Evolutionary conservation across 2,797 vertebrate species (phyloP), one percentile per base, ranked within the genome.

Genomic region (Holocentrus rufus): DNA sequence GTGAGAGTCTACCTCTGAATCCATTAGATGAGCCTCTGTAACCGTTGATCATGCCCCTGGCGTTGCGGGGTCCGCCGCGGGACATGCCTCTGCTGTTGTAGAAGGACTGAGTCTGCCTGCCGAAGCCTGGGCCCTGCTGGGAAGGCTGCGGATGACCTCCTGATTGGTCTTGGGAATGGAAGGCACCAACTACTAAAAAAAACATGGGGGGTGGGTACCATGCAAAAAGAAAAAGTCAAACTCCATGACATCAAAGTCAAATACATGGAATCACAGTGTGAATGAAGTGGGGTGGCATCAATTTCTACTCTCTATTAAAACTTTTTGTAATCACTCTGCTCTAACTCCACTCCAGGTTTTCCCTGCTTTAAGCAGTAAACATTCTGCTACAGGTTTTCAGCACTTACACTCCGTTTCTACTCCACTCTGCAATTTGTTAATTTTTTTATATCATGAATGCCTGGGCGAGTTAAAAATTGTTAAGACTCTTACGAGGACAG

Each of bases 21-120:
- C 97, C 96, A 50, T 98, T 99, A 4, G 97, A 94, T 1, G 96
- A 95, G 80, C 96, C 97, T 89, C 97, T 93, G 90, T 98, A 99
- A 65, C 98, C 97, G 2, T 98, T 99, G 90, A 98, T 96, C 91
- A 97, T 92, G 67, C 97, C 96, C 52, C 97, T 92, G 77, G 96
- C 91, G 10, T 97, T 97, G 30, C 97, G 95, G 60, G 97, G 94
- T 20, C 96, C 97, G 1, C 98, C 96, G 22, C 97, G 96, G 56
- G 97, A 93, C 89, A 98, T 95, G 64, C 95, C 96, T 76, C 97
- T 94, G 88, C 96, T 98, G 88, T 96, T 99, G 80, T 98, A 99
- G 80, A 97, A 99, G 85, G 97, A 95, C 92, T 98, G 97, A 77
- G 89, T 87, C 87, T 95, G 96, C 47, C 97, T 93, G 77, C 93